Base-by-base conservation (phyloP, 2,888 invertebrate genomes). In the Phrixothrix hirtus region DNA sequence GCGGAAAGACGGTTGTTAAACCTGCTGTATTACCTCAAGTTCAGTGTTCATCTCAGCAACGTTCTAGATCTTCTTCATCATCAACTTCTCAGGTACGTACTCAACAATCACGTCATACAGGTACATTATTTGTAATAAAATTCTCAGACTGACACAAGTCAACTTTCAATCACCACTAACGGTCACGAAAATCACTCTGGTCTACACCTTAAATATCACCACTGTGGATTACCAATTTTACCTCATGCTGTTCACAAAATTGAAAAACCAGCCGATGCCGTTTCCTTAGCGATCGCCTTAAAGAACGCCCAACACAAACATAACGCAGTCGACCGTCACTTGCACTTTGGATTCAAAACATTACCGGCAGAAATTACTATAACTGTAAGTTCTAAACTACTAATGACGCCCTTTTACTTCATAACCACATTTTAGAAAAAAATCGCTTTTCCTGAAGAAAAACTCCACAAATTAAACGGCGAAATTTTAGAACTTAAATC, bases 341-440 rank as follows among this genome's bases (percentile, higher is more conserved):
- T 83, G 4, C 69, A 77, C 2, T 83, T 78, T 57, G 83, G 83
- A 1, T 81, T 79, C 52, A 71, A 74, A 6, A 77, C 74, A 10
- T 50, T 75, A 9, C 83, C 83, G 1, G 63, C 72, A 10, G 78
- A 81, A 39, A 67, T 69, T 0, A 67, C 70, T 13, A 63, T 66
- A 12, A 32, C 43, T 14, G 44, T 48, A 29, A n/a, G 9, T 10
- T 14, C 1, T 3, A 16, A 10, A 10, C 2, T 10, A 34, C 1
- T 9, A 15, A 34, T 10, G 15, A 4, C 2, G 10, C 2, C 10
- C 7, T 21, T 21, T 3, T 21, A 21, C 3, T 21, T 21, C 7
- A 21, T n/a, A 21, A 21, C 21, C 7, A 21, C 7, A 5, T 54
- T 58, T 9, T 32, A 64, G 57, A 55, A 62, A 32, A 57, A 48